A percentile compares a stretch with the other conserved stretches of the same genome.
Conservation (phyloP, 2,888 invertebrate genomes). For the Thymelicus lineola region DNA sequence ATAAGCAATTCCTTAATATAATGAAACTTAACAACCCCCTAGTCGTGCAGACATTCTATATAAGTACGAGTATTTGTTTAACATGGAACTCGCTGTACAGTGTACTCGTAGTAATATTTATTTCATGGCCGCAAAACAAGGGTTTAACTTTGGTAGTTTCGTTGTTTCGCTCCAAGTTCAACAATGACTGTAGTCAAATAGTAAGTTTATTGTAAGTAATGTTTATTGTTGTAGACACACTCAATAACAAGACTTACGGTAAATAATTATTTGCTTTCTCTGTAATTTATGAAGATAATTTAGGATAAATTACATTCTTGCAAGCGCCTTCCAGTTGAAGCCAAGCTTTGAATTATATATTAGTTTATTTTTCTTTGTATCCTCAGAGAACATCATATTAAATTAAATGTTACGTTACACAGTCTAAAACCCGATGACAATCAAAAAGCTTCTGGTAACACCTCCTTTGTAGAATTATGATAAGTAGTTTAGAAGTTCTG, state of each 20-base stretch:
- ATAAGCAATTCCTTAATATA: neutral
- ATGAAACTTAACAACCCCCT: neutral
- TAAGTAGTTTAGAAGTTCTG: no score
- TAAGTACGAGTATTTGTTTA: slow-evolving; percentile 7
- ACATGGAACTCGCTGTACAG: slow-evolving; percentile 22
- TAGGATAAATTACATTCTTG: no score
- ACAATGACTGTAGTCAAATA: slow-evolving; percentile 13
- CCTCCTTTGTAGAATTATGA: no score
- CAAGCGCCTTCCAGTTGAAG: no score
- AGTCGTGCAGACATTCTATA: neutral
- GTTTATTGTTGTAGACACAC: neutral
- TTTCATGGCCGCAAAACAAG: slow-evolving; percentile 16
- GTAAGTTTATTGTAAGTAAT: slow-evolving; percentile 12
- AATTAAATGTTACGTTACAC: no score
- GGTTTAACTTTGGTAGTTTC: slow-evolving; percentile 17
- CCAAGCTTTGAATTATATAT: no score
- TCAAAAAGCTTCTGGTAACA: no score
- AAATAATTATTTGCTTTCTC: no score
- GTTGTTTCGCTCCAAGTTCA: slow-evolving; percentile 4
- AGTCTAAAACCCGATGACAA: no score
- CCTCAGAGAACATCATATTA: no score
- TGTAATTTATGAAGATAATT: no score
- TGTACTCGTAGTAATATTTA: neutral
- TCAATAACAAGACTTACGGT: neutral
- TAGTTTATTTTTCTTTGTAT: no score